phyloP scores from a whole-genome alignment of 2,888 invertebrate genomes.

The Meganola albula region DNA sequence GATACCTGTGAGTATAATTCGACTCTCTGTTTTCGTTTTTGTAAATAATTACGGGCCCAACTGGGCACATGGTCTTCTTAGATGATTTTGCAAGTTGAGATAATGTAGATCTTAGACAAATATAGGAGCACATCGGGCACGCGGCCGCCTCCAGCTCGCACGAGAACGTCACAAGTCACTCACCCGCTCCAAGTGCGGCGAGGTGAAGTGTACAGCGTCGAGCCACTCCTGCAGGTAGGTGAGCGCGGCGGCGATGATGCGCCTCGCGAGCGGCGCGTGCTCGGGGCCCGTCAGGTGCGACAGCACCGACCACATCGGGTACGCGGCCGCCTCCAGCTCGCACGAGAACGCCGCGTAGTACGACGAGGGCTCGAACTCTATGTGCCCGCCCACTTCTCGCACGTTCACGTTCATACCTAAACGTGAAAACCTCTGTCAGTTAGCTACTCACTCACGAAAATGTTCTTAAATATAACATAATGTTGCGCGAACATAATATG shows the following conservation, averaged over 20 bases:
- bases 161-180: constrained; percentile 86
- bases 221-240: constrained; percentile 92
- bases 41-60: no score
- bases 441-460: no score
- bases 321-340: constrained; percentile 96
- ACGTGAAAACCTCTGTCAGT: no score
- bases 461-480: no score
- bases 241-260: constrained; percentile 86
- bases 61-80: no score
- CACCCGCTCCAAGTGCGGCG: constrained; percentile 75
- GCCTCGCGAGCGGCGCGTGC: constrained; percentile 85
- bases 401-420: constrained; percentile 97
- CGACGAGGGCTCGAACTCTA: constrained; percentile 97
- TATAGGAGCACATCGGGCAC: constrained; percentile 99
- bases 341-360: constrained; percentile 99
- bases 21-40: no score
- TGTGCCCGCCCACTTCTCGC: constrained; percentile 92
- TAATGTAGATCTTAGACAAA: no score
- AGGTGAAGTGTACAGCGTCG: constrained; percentile 86
- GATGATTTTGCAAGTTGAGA: no score
- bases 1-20: no score
- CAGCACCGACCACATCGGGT: constrained; percentile 98
- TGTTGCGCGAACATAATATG: no score
- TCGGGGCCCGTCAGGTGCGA: constrained; percentile 88
- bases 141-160: constrained; percentile 98